These are phyloP conservation scores for Ficedula albicollis DNA, from an alignment of 2,797 vertebrate genomes.

Conservation along the genomic window DNA sequence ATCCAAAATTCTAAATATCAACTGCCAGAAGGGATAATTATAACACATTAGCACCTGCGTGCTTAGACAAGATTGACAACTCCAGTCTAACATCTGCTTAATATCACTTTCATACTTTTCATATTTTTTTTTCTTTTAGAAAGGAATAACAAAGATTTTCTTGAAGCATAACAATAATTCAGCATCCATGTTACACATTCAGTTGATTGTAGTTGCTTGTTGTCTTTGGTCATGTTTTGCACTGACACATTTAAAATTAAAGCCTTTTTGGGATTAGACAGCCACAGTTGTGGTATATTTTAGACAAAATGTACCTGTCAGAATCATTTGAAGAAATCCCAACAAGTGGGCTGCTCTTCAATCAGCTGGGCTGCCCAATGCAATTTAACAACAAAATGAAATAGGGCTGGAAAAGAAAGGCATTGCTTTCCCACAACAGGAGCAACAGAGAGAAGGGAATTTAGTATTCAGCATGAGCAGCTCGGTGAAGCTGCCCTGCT, in stretches of 20 bases:
- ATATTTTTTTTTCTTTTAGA: slow-evolving; percentile 64
- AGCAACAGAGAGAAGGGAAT: not conserved
- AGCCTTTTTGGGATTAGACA: slow-evolving; percentile 53
- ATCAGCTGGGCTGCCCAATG: not conserved
- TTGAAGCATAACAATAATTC: slow-evolving; percentile 71
- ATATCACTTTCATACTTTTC: slow-evolving; percentile 79
- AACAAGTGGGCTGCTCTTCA: not conserved
- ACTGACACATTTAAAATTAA: slow-evolving; percentile 58
- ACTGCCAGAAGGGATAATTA: slow-evolving; percentile 85
- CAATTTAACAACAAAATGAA: not conserved
- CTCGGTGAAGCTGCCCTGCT: not conserved
- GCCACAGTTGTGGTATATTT: slow-evolving; percentile 31
- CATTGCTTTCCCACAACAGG: not conserved
- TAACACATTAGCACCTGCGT: slow-evolving; percentile 84
- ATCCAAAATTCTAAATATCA: slow-evolving; percentile 83
- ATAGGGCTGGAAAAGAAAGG: not conserved
- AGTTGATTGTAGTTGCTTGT: slow-evolving; percentile 49
- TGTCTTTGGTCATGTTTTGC: slow-evolving; percentile 67
- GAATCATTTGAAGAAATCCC: slow-evolving; percentile 39
- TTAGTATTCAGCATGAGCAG: rapidly evolving
- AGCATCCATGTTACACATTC: slow-evolving; percentile 64
- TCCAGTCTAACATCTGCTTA: slow-evolving; percentile 80
- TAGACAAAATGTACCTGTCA: slow-evolving; percentile 55
- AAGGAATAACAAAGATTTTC: slow-evolving; percentile 74
- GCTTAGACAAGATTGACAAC: slow-evolving; percentile 83